Evolutionary conservation across 1,140 invertebrate genomes (phyloP).

Genomic region (Kradibia gibbosae): DNA sequence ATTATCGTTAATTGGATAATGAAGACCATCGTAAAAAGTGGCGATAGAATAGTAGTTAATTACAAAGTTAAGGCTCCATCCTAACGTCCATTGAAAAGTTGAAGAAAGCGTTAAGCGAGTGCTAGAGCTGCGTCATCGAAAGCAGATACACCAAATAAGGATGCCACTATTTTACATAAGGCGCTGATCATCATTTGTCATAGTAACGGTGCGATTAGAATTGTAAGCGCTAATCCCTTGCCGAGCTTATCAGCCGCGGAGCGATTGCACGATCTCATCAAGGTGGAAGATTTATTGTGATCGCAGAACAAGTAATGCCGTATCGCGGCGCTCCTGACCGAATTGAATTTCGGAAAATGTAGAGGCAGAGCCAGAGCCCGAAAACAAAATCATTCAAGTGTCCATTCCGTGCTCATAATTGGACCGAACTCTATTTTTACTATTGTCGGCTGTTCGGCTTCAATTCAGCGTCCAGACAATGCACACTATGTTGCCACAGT

Average conservation of each 20-base stretch:
- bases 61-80: not conserved
- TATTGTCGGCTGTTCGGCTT: not conserved
- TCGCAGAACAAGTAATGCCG: not conserved
- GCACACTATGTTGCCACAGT: not conserved
- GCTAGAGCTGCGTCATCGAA: not conserved
- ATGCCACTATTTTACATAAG: not conserved
- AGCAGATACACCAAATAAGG: not conserved
- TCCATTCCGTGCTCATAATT: not conserved
- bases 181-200: constrained; percentile 5
- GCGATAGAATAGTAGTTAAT: not conserved
- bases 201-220: not conserved
- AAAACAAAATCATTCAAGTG: not conserved
- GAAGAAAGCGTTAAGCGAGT: not conserved
- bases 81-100: not conserved
- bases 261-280: not conserved
- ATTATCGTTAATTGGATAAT: no score
- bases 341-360: not conserved
- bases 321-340: not conserved
- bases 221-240: not conserved
- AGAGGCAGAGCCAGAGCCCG: no score
- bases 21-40: not conserved
- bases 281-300: not conserved
- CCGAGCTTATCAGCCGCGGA: not conserved
- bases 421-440: not conserved
- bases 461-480: not conserved